Evolutionary conservation across 1,140 invertebrate genomes (phyloP).

Genomic region (Drosophila watanabei): DNA sequence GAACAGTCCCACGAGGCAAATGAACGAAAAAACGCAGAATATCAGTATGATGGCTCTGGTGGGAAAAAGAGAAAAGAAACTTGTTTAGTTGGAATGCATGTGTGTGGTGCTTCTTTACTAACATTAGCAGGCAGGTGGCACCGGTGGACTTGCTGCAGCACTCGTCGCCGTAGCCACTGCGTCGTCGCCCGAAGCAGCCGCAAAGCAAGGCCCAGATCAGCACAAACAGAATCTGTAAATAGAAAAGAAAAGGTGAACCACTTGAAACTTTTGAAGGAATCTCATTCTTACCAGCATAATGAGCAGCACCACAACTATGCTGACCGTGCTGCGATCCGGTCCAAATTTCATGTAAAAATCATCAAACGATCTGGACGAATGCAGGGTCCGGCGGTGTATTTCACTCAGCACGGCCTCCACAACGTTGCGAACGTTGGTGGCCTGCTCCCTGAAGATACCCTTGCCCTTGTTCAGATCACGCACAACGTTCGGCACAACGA

Average conservation of each 20-base stretch:
- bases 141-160: conserved; percentile 95
- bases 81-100: background rate
- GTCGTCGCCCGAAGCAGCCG: conserved; percentile 94
- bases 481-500: conserved; percentile 18
- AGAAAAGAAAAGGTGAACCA: background rate
- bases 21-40: conserved; percentile 91
- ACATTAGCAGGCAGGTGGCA: conserved; percentile 93
- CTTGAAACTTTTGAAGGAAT: background rate
- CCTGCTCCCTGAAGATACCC: conserved; percentile 9
- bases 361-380: conserved; percentile 56
- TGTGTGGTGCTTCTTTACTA: conserved; percentile 78
- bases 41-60: conserved; percentile 92
- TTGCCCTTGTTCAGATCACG: conserved; percentile 35
- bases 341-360: conserved; percentile 58
- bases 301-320: conserved; percentile 85
- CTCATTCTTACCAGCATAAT: conserved; percentile 85
- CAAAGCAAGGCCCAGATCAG: conserved; percentile 91
- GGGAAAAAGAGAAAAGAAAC: conserved; percentile 48
- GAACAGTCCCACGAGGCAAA: conserved; percentile 90
- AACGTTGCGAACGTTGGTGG: conserved; percentile 33
- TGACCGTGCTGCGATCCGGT: conserved; percentile 34
- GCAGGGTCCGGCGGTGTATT: conserved; percentile 39
- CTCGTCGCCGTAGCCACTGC: conserved; percentile 92
- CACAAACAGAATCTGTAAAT: conserved; percentile 80
- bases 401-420: conserved; percentile 52